Percentiles rank a stretch among this genome's conserved stretches.
phyloP scores from a whole-genome alignment of 1,140 invertebrate species.

The Drosophila burlai region DNA sequence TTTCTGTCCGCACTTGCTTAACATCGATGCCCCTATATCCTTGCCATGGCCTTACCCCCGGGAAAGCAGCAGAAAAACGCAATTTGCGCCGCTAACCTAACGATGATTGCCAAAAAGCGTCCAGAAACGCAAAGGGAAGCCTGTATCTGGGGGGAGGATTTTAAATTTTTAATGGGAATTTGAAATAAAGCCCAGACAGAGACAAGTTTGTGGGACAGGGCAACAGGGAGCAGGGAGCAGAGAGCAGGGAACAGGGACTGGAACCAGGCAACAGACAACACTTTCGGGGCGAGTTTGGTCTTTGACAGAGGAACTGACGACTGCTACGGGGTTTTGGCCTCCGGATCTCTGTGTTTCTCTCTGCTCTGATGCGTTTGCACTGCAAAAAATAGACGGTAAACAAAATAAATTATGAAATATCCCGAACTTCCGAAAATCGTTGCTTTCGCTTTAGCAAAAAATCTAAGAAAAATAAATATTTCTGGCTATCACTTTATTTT shows the following conservation, averaged over 20 bases:
- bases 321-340: constrained; percentile 32
- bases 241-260: constrained; percentile 12
- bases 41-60: constrained; percentile 6
- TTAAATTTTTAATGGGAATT: constrained; percentile 82
- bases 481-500: neutral
- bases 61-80: constrained; percentile 60
- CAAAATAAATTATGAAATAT: too few relatives aligned
- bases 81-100: constrained; percentile 78
- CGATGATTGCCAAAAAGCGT: constrained; percentile 73
- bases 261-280: constrained; percentile 12
- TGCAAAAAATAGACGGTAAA: neutral
- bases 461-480: too few relatives aligned
- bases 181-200: constrained; percentile 68
- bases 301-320: constrained; percentile 53
- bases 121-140: constrained; percentile 8
- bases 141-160: constrained; percentile 53
- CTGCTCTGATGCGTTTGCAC: constrained; percentile 22
- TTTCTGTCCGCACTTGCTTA: constrained; percentile 47
- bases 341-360: constrained; percentile 10
- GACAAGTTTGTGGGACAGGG: constrained; percentile 33
- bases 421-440: neutral
- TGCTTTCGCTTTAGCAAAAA: too few relatives aligned
- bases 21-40: constrained; percentile 51
- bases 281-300: constrained; percentile 48
- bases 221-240: neutral